Conservation (phyloP, 1,140 invertebrate genomes). For the Eriosoma lanigerum region DNA sequence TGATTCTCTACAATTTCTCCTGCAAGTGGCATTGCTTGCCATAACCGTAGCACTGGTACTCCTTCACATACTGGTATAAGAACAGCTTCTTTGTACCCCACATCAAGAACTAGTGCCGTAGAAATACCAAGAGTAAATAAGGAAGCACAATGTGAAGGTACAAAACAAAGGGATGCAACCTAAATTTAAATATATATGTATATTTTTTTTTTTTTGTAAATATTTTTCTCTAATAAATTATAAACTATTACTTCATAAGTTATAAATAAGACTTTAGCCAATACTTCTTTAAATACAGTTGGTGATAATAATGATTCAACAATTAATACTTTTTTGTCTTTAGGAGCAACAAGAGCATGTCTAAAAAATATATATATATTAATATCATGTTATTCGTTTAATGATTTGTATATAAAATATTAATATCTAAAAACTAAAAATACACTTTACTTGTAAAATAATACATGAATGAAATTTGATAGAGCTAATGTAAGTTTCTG, state of each 20-base stretch:
- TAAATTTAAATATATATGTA: constrained; percentile 54
- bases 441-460: constrained; percentile 82
- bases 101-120: constrained; percentile 80
- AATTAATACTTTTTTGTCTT: constrained; percentile 86
- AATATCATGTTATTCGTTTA: no score
- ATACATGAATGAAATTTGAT: constrained; percentile 76
- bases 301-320: constrained; percentile 86
- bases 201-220: no score
- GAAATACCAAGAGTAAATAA: constrained; percentile 74
- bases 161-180: constrained; percentile 70
- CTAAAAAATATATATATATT: no score
- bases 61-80: constrained; percentile 83
- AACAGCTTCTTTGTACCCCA: constrained; percentile 81
- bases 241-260: constrained; percentile 80
- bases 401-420: no score
- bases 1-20: constrained; percentile 65
- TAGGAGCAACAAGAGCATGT: constrained; percentile 85
- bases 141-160: constrained; percentile 78
- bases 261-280: constrained; percentile 87
- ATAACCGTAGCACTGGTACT: constrained; percentile 77
- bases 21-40: constrained; percentile 75
- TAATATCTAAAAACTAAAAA: constrained; percentile 8
- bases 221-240: neutral
- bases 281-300: constrained; percentile 76
- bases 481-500: constrained; percentile 78